Evolutionary conservation across 2,888 invertebrate species (phyloP).

Genomic region (Hymenopus coronatus): DNA sequence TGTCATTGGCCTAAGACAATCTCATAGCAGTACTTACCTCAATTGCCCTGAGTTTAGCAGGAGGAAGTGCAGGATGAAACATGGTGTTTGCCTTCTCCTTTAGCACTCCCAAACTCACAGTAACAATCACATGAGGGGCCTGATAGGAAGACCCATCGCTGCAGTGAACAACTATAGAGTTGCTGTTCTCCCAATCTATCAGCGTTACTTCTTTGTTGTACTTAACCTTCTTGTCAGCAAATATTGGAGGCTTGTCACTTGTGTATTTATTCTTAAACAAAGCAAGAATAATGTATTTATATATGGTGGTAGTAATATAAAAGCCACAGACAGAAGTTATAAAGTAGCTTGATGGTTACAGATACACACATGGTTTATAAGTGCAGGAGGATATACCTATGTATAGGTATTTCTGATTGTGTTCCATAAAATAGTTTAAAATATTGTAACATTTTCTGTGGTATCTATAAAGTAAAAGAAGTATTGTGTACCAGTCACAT

Average conservation of each 20-base stretch:
- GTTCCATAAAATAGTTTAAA: too few relatives aligned
- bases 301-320: too few relatives aligned
- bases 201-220: constrained; percentile 47
- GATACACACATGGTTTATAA: too few relatives aligned
- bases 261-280: constrained; percentile 51
- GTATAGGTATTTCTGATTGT: too few relatives aligned
- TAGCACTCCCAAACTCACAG: constrained; percentile 66
- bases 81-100: constrained; percentile 55
- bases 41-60: constrained; percentile 55
- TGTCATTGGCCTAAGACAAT: too few relatives aligned
- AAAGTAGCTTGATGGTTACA: too few relatives aligned
- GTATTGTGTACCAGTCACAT: too few relatives aligned
- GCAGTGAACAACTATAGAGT: constrained; percentile 48
- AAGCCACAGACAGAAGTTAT: too few relatives aligned
- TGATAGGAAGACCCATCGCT: constrained; percentile 52
- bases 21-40: constrained; percentile 41
- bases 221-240: constrained; percentile 49
- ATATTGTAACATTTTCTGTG: too few relatives aligned
- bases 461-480: too few relatives aligned
- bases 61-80: constrained; percentile 57
- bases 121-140: constrained; percentile 65
- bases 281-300: neutral
- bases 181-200: constrained; percentile 34
- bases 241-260: constrained; percentile 47
- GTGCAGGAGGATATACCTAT: too few relatives aligned